Conservation (phyloP, 2,113 vertebrate genomes). For the Heliornis fulica region DNA sequence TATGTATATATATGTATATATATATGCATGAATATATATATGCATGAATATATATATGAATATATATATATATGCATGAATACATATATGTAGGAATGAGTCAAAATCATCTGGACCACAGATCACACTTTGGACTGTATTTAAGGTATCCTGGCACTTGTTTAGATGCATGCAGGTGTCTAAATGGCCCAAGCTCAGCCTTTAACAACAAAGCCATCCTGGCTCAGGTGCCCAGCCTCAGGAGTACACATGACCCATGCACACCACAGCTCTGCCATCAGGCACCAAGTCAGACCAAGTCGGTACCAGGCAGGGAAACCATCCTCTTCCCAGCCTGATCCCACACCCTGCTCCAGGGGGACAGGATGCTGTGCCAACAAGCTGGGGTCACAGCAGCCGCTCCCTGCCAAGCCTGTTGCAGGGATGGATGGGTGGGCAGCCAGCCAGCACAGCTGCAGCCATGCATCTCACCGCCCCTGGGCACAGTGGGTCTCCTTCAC, state of each 20-base stretch:
- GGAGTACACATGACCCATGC: fast-evolving
- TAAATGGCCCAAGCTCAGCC: background rate
- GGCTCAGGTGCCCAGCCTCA: no score
- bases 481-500: background rate
- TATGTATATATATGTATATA: no score
- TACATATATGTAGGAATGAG: background rate
- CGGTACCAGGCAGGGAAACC: fast-evolving
- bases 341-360: fast-evolving
- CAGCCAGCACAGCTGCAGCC: background rate
- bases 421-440: fast-evolving
- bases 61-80: fast-evolving
- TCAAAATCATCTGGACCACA: background rate
- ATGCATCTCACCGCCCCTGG: background rate
- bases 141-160: background rate
- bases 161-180: background rate
- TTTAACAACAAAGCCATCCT: background rate
- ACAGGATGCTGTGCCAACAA: fast-evolving
- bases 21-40: fast-evolving
- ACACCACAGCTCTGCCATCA: fast-evolving
- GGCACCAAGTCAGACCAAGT: fast-evolving
- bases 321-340: background rate
- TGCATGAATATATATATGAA: no score
- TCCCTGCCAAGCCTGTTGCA: fast-evolving
- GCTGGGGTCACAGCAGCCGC: background rate
- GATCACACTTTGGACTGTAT: no score